A percentile compares a stretch with the other conserved stretches of the same genome.
These are phyloP conservation scores for Pocillopora grandis DNA, from an alignment of 92 coral and sea anemone genomes.

Conservation along the genomic window DNA sequence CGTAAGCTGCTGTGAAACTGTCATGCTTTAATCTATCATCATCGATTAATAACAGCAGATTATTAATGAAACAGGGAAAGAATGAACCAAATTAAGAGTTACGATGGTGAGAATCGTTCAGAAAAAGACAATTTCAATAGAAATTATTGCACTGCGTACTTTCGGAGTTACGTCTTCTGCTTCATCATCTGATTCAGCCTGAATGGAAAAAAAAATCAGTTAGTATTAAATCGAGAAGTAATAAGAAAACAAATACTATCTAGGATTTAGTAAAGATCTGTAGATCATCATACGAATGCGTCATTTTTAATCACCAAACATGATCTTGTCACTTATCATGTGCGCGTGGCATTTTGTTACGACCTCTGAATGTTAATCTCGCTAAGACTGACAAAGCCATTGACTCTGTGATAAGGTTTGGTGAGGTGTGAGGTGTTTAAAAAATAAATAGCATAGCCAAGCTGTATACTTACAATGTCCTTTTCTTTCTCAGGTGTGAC, in stretches of 20 bases:
- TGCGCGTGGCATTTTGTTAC: too few species aligned
- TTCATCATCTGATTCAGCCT: conserved; percentile 38
- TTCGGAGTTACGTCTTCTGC: conserved; percentile 20
- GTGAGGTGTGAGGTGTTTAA: too few species aligned
- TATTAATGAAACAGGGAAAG: too few species aligned
- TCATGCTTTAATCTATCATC: too few species aligned
- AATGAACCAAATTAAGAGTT: not conserved
- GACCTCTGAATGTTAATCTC: not conserved
- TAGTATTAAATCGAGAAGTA: not conserved
- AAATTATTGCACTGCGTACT: conserved; percentile 6
- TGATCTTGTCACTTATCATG: too few species aligned
- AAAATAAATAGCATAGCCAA: not conserved
- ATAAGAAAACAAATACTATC: not conserved
- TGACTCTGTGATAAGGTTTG: too few species aligned
- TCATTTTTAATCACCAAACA: too few species aligned
- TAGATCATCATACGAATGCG: too few species aligned
- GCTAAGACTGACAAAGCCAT: not conserved
- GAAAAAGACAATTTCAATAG: not conserved
- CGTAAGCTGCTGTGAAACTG: too few species aligned
- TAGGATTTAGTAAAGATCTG: not conserved
- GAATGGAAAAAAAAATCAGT: not conserved
- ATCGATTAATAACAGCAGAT: too few species aligned
- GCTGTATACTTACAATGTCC: conserved; percentile 7
- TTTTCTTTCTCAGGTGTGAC: not conserved
- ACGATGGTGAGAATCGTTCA: not conserved